Base-by-base conservation (phyloP, 2,113 vertebrate genomes). In the Cygnus buccinator region DNA sequence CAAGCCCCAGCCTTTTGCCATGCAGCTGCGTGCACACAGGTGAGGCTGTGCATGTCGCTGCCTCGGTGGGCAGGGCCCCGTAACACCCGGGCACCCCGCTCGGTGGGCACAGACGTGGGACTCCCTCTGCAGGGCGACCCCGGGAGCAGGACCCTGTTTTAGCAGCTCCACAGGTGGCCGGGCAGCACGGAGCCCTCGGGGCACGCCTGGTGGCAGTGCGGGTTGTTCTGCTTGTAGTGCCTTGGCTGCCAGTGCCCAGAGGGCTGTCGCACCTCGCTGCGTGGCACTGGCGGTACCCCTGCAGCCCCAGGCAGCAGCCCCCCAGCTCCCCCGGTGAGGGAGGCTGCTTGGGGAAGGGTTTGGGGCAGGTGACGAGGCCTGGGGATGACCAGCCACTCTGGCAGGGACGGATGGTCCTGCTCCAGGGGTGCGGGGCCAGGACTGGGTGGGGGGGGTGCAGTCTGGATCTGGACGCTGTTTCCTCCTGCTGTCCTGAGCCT, bases 201-300 rank as follows among this genome's bases (percentile, higher is more conserved):
- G 18, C 66, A 71, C 3, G 4, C 31, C 37, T 37, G 2, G 0
- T 13, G 44, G 63, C 72, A 68, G 44, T 0, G 65, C 0, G 2
- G 50, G 39, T 2, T 13, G 5, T 6, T 58, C 66, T 78, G 66
- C 48, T 20, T 9, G 41, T 65, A 89, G 84, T 77, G 87, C 80
- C 68, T 52, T 5, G 35, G 63, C 29, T 62, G 50, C 35, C 57
- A 52, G 52, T 13, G 52, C 25, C 61, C 37, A 6, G 61, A 39
- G 61, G 61, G 61, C 25, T 39, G 39, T 26, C 2, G 6, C 19
- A 4, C 19, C 28, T 17, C 3, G 1, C 28, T 20, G 72, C 3
- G 16, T 3, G 59, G 46, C 46, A 48, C 46, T 20, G 21, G 9
- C 20, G 46, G 46, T 21, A 48, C 21, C 20, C 10, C 76, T 65